Evolutionary conservation across 1,140 invertebrate genomes (phyloP).

Genomic region (Mylabris phalerata): DNA sequence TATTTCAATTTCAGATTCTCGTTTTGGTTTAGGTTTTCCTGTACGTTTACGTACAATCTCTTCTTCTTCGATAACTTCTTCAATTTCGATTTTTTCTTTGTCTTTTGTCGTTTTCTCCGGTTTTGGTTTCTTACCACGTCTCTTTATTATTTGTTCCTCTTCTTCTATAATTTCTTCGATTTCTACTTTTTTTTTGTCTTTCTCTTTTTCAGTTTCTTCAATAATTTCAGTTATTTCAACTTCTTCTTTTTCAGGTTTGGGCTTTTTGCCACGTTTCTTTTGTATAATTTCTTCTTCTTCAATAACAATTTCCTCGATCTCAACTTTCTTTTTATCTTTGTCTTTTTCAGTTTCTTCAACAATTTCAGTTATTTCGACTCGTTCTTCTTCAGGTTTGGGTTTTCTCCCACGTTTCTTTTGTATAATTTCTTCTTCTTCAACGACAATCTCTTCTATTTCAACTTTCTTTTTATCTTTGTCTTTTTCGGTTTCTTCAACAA

Average conservation of each 20-base stretch:
- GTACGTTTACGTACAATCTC: neutral
- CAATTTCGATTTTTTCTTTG: conserved; percentile 1
- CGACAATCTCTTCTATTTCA: too few species aligned
- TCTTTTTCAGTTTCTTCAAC: neutral
- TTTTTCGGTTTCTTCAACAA: neutral
- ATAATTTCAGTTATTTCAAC: neutral
- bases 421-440: neutral
- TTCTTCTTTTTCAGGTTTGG: conserved; percentile 2
- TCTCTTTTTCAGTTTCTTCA: conserved; percentile 4
- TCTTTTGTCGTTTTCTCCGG: neutral
- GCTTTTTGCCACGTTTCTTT: neutral
- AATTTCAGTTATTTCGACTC: neutral
- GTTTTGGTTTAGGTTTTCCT: neutral
- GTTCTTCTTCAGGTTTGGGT: neutral
- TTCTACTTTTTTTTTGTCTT: conserved; percentile 1
- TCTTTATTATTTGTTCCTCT: neutral
- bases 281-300: neutral
- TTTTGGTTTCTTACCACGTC: conserved; percentile 1
- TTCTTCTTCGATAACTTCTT: conserved; percentile 2
- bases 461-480: too few species aligned
- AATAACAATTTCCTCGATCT: neutral
- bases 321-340: neutral
- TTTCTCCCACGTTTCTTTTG: neutral
- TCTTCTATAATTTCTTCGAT: neutral
- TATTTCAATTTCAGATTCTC: conserved; percentile 6